Base-by-base conservation (phyloP, 2,888 invertebrate species). In the Flabesymbios commensalis region DNA sequence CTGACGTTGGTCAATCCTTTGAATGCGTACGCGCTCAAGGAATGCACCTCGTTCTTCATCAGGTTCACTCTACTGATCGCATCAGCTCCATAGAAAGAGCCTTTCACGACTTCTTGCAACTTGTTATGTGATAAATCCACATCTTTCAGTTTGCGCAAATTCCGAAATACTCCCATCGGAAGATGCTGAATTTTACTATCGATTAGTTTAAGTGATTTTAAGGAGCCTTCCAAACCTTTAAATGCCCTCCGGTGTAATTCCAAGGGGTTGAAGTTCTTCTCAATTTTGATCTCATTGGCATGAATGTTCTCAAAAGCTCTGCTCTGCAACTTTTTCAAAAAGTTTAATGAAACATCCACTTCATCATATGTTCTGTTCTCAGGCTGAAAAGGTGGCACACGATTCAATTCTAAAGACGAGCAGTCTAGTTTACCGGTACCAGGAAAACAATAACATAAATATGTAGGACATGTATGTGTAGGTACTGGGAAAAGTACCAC, bases 111-210 rank as follows among this genome's bases (percentile, higher is more conserved):
- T 7, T 26, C 7, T 5, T 33, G 24, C 31, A 69, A 53, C 31
- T 51, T 24, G 42, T 64, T 65, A 10, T 61, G 45, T 4, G 56
- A 19, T 31, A 69, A 39, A 33, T 59, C 55, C 36, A 68, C 42
- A 19, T 19, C 22, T 7, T 33, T 56, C 36, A 68, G 56, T 26
- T 64, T 60, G 28, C 26, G 29, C 47, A 66, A 51, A 17, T 47
- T 57, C 33, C 60, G 48, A 52, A 70, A 70, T 42, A 70, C 47
- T 2, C 66, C 64, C 2, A 24, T 10, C 1, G 70, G 70, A 1
- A 70, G 52, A 14, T 28, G 22, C 5, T 32, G 36, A n/a, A 70
- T 48, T 3, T 45, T 45, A 39, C 58, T 52, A 43, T 32, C 17
- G 19, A 26, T 36, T 29, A 58, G 32, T 43, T 57, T 47, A 31